Base-by-base conservation (phyloP, 2,797 vertebrate genomes). In the Periophthalmus magnuspinnatus region DNA sequence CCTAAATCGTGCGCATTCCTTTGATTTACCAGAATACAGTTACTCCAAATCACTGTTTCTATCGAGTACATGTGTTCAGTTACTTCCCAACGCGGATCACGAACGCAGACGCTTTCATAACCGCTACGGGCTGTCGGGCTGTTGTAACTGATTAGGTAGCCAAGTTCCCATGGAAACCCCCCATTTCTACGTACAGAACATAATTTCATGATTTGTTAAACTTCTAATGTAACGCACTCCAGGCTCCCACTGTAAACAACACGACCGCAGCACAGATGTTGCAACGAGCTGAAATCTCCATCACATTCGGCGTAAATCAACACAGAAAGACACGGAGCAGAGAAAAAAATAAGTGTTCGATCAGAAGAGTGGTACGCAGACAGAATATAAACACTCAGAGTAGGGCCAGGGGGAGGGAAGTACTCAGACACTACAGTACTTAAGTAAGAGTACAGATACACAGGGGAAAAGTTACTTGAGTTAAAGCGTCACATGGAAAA, bases 241-340 rank as follows among this genome's bases (percentile, higher is more conserved):
- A 38, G 21, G 66, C 1, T 69, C 14, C 17, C 48, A 32, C 67
- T 59, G 21, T 55, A 70, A 75, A 80, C 62, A 77, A 69, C 28
- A 13, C 38, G 74, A 56, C 14, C 72, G 69, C 52, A 69, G 19
- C 63, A 28, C 54, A 62, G 69, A 79, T 82, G 77, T 83, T 82
- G 80, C 81, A 87, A 82, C 47, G 36, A 60, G 62, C 57, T 79
- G 76, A 76, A 86, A 76, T 74, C 21, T 57, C 34, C 21, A 55
- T 48, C 21, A 63, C 68, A 54, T 34, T 7, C 70, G 32, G 22
- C 58, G 67, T 72, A 59, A 80, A 76, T 78, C 71, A 79, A 71
- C 74, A 66, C 65, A 28, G 52, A 3, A 0, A 48, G 73, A 68
- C 28, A 41, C 32, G 61, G 0, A 36, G 69, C 62, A 74, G 68